Base-by-base conservation (phyloP, 1,140 invertebrate species). In the Papilio machaon region DNA sequence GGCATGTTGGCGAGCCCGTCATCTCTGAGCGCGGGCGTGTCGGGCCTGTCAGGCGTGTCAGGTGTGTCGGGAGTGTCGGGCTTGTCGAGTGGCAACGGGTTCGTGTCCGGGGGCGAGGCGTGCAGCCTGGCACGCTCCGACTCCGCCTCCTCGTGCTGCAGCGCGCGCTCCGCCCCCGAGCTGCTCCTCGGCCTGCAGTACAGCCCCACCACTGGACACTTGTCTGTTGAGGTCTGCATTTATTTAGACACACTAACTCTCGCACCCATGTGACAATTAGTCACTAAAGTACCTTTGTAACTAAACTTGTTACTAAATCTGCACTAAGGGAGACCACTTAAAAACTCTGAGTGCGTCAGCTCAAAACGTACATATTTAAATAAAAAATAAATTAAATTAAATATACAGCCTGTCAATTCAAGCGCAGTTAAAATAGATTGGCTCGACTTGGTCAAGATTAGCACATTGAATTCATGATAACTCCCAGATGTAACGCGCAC, bases 111-210 rank as follows among this genome's bases (percentile, higher is more conserved):
- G 89, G 82, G 96, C 13, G 97, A 97, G 85, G 93, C 97, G 58
- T 94, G 97, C 82, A 98, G 98, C 92, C 94, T 99, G 81, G 97
- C 98, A 7, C 95, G 98, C 77, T 99, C 98, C 82, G 98, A 99
- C 92, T 98, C 97, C 81, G 98, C 98, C 0, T 98, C 98, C 15
- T 99, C 98, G 3, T 98, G 98, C 81, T 98, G 98, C 90, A 99
- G 98, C 70, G 90, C 97, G 88, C 96, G 98, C 94, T 98, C 98
- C 81, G 97, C 98, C 9, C 97, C 98, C 23, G 98, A 98, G 17
- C 98, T 99, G 91, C 95, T 99, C 35, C 95, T 99, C 5, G 98
- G 98, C 1, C 95, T 99, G 70, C 97, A 98, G 80, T 99, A 99
- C 90, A 99, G 99, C 90, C 97, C 98, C 1, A 98, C 97, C 11